A percentile compares a stretch with the other conserved stretches of the same genome.
These are phyloP conservation scores for Liasis olivaceus DNA, from an alignment of 2,797 vertebrate genomes.

Conservation along the genomic window DNA sequence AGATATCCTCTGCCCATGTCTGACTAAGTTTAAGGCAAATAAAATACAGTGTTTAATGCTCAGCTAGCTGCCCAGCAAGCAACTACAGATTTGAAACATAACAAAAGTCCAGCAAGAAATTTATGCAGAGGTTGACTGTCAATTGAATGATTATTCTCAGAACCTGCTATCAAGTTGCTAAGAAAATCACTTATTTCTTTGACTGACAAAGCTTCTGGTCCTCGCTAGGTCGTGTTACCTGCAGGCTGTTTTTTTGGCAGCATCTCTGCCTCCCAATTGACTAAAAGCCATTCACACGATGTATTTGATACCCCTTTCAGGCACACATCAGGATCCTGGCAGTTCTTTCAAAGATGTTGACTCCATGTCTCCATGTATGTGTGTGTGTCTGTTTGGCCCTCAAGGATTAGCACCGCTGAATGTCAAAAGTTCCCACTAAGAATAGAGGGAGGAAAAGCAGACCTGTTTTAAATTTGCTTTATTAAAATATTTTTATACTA, in stretches of 20 bases:
- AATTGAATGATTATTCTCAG: slow-evolving; percentile 23
- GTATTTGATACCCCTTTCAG: not conserved
- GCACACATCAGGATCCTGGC: slow-evolving; percentile 3
- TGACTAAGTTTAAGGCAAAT: not conserved
- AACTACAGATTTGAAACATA: not conserved
- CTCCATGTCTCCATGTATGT: no score
- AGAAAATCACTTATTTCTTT: slow-evolving; percentile 26
- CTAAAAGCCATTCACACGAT: not conserved
- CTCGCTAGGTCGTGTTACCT: slow-evolving; percentile 12
- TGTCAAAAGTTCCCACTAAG: not conserved
- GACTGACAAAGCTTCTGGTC: slow-evolving; percentile 23
- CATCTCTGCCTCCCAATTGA: not conserved
- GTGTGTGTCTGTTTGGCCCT: not conserved
- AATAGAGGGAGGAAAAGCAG: not conserved
- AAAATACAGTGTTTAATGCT: slow-evolving; percentile 5
- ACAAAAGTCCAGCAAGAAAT: slow-evolving; percentile 36
- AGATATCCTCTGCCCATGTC: not conserved
- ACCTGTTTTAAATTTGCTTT: not conserved
- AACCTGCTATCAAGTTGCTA: slow-evolving; percentile 29
- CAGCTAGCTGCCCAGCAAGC: not conserved
- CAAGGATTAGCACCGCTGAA: not conserved
- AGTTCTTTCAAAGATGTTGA: slow-evolving; percentile 4
- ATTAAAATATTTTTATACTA: not conserved
- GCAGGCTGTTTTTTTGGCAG: not conserved
- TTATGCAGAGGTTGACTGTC: slow-evolving; percentile 23